Evolutionary conservation across 1,140 invertebrate genomes (phyloP), one percentile per base, ranked within the genome.

Genomic region (Caenorhabditis latens): DNA sequence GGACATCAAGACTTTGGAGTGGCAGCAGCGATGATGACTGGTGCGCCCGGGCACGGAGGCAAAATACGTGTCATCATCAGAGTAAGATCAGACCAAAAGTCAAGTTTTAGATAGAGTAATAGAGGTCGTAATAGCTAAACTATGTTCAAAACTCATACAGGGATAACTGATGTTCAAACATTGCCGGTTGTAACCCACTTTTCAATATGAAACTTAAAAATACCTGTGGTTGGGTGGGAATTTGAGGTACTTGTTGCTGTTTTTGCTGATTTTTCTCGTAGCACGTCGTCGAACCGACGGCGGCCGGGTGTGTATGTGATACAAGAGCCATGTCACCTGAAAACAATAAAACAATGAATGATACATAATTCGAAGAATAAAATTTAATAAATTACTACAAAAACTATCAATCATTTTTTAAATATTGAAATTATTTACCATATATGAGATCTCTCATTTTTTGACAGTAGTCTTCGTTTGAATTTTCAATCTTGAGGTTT

Each of bases 291-390:
- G 57, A 86, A n/a, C 67, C 57, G 57, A 58, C 86, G 43, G 86
- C 86, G 16, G 65, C 55, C 11, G 71, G 55, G 24, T 71, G 57
- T 19, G 86, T 58, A 65, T 86, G 86, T 21, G 86, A 86, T 14
- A 86, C 86, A 2, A 86, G 32, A 21, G 86, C 86, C 86, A 86
- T 86, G 46, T 86, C 86, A 53, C 86, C 86, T 86, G 82, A 43
- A 86, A 86, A 85, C 24, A 55, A 13, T 19, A 55, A 46, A 21
- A 63, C 7, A 63, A 24, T 61, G 19, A 63, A 58, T 32, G 43
- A 63, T 55, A 16, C 46, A 46, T 40, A 11, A 83, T 55, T 83
- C n/a, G n/a, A n/a, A n/a, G n/a, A 32, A 40, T 40, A 6, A 21
- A 83, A 46, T 65, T 16, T 58, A 32, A 63, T 4, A 63, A 16